phyloP scores from a whole-genome alignment of 2,888 invertebrate species.

The Cosmopolites sordidus region DNA sequence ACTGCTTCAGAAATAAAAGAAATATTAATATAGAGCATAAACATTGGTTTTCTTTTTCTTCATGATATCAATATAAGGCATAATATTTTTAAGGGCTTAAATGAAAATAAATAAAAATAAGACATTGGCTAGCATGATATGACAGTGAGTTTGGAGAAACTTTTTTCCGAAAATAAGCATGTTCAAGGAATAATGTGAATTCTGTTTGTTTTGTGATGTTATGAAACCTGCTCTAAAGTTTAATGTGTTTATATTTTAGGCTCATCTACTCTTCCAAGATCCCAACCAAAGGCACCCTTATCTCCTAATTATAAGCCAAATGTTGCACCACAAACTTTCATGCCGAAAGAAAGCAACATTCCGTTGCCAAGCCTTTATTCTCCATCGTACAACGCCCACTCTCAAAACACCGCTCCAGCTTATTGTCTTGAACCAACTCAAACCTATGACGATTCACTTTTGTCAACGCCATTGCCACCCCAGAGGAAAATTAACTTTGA shows the following conservation, averaged over 20 bases:
- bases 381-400: constrained; percentile 32
- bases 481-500: constrained; percentile 38
- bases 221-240: too few species aligned
- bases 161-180: too few species aligned
- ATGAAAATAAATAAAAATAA: too few species aligned
- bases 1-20: too few species aligned
- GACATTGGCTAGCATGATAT: too few species aligned
- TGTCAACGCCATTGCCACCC: constrained; percentile 24
- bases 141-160: too few species aligned
- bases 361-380: constrained; percentile 32
- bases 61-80: too few species aligned
- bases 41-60: too few species aligned
- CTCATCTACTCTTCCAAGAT: constrained; percentile 38
- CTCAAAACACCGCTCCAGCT: constrained; percentile 18
- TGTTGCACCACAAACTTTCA: constrained; percentile 38
- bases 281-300: constrained; percentile 34
- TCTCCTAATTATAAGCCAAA: constrained; percentile 41
- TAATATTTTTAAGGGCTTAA: too few species aligned
- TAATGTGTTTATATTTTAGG: constrained; percentile 33
- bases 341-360: constrained; percentile 40
- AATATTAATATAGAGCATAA: too few species aligned
- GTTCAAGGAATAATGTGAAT: too few species aligned
- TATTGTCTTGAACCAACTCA: constrained; percentile 13
- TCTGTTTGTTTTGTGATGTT: too few species aligned
- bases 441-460: constrained; percentile 21